Base-by-base conservation (phyloP, 1,140 invertebrate species). In the Bombus affinis region DNA sequence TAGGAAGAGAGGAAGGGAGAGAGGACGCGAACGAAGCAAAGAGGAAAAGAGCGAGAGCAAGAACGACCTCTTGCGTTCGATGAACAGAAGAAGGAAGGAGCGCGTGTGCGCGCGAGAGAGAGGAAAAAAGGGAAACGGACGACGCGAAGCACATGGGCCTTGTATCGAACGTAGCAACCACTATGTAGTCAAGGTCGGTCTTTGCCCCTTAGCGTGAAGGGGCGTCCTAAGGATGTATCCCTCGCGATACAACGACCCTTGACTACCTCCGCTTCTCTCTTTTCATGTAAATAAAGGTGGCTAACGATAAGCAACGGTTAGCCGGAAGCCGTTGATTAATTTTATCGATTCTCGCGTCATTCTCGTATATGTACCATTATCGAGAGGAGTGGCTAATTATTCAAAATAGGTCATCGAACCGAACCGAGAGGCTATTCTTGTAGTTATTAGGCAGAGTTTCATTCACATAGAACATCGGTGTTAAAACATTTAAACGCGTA, bases 131-230 rank as follows among this genome's bases (percentile, higher is more conserved):
- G 87, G 87, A 68, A 90, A 80, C 75, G 73, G 76, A 74, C 68
- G 77, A 86, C 83, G 79, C 72, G 85, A 89, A 88, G 82, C 92
- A 92, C 91, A 68, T 68, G 95, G 90, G 95, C 82, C 85, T 83
- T 92, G 92, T 81, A 95, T 95, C 83, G 94, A 94, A 84, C 90
- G 91, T 88, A 88, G 76, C 87, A 80, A 92, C 87, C 90, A 90
- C 86, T 89, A 90, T 62, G 86, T 92, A 91, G 93, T 95, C 95
- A 93, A 95, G 95, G 76, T 94, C 92, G 85, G 95, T 95, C 82
- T 94, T 95, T 92, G 91, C 94, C 91, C 89, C 85, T 88, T 53
- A 59, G 88, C 88, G 90, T 86, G 82, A 84, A 90, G 90, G 78
- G 92, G 89, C 87, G 88, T 92, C 79, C 90, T 92, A 85, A 79